Evolutionary conservation across 1,140 invertebrate genomes (phyloP).

Genomic region (Subanguina moxae): DNA sequence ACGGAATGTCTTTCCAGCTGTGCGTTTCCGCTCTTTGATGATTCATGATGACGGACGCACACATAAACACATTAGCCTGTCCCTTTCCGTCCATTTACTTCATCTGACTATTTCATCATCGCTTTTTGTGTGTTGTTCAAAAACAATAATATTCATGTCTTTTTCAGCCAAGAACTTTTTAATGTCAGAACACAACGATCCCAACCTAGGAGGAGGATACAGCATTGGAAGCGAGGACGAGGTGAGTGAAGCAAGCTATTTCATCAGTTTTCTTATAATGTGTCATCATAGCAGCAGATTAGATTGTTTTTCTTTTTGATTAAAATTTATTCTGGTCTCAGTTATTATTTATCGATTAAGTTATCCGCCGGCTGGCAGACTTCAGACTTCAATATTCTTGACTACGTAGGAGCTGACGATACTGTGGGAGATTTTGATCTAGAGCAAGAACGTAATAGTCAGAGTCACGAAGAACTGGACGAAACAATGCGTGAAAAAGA

Average conservation of each 20-base stretch:
- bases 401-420: constrained; percentile 13
- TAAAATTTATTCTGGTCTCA: too few species aligned
- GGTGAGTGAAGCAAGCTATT: not conserved
- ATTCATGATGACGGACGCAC: not conserved
- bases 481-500: constrained; percentile 8
- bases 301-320: too few species aligned
- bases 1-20: too few species aligned
- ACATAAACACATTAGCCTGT: not conserved
- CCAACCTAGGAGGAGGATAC: not conserved
- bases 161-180: constrained; percentile 1
- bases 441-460: not conserved
- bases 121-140: not conserved
- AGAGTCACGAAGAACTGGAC: not conserved
- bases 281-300: too few species aligned
- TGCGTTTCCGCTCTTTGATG: not conserved
- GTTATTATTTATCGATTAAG: too few species aligned
- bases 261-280: too few species aligned
- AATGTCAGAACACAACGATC: constrained; percentile 5
- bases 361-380: not conserved
- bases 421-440: not conserved
- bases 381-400: constrained; percentile 18
- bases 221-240: not conserved
- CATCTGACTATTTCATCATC: constrained; percentile 6
- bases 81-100: not conserved
- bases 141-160: constrained; percentile 5